Conservation (phyloP, 2,888 invertebrate genomes). For the Rhogogaster chlorosoma region DNA sequence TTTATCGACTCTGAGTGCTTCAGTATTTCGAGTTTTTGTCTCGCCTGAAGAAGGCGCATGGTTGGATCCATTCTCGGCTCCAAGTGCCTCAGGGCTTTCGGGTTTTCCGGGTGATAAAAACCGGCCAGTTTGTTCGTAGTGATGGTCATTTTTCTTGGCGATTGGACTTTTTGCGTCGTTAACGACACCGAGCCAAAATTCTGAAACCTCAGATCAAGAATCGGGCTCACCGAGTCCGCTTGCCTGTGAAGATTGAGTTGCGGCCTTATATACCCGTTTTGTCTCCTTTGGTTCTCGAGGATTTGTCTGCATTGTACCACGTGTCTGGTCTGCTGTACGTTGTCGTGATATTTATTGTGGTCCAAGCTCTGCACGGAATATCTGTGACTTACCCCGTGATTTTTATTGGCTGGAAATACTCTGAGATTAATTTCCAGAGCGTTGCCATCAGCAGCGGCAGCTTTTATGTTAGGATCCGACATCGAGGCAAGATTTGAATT, state of each 20-base stretch:
- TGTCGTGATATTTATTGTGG: conserved; percentile 60
- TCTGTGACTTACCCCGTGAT: conserved; percentile 55
- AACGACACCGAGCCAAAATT: conserved; percentile 6
- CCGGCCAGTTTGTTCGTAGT: conserved; percentile 69
- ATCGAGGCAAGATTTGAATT: conserved; percentile 70
- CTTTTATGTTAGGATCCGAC: conserved; percentile 73
- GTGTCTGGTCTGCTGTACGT: conserved; percentile 58
- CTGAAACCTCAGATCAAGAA: conserved; percentile 39
- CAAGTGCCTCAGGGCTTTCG: background rate
- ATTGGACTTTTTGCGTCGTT: conserved; percentile 58
- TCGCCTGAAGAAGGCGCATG: conserved; percentile 55
- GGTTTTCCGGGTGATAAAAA: conserved; percentile 59
- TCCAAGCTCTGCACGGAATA: conserved; percentile 69
- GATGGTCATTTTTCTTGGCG: conserved; percentile 65
- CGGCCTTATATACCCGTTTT: conserved; percentile 53
- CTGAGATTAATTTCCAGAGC: conserved; percentile 58
- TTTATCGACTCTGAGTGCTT: conserved; percentile 67
- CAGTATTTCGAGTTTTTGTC: conserved; percentile 61
- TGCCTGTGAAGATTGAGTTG: conserved; percentile 28
- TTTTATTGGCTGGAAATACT: conserved; percentile 52
- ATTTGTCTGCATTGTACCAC: conserved; percentile 60
- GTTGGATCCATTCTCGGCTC: conserved; percentile 52
- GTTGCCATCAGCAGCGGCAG: conserved; percentile 57
- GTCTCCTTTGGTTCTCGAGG: conserved; percentile 62
- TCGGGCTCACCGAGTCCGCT: conserved; percentile 54